Base-by-base conservation (phyloP, 2,113 vertebrate species). In the Varanus komodoensis region DNA sequence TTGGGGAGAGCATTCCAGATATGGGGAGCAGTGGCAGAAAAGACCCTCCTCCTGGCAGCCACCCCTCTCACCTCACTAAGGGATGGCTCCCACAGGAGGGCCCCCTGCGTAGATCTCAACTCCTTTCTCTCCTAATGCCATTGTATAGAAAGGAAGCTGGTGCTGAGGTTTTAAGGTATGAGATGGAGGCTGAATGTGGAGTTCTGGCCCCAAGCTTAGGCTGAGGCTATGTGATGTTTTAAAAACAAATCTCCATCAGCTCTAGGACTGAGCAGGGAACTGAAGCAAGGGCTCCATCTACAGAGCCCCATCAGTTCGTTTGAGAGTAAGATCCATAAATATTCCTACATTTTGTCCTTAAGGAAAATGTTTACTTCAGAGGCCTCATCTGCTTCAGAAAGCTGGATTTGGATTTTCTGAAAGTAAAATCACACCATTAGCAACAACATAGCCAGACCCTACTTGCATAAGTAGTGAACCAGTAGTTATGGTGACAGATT, bases 401-500 rank as follows among this genome's bases (percentile, higher is more conserved):
- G 48, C 29, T 96, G 82, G 73, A 92, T 95, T 95, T 71, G 6
- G 5, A 38, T 69, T 90, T 87, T 88, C 44, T 93, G 94, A 93
- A 93, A 91, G 85, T 89, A 54, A 34, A 48, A 50, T 92, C 95
- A 92, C 91, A 92, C 88, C 92, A 95, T 89, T 84, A 88, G 89
- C 93, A 91, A 77, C 3, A 0, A n/a, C 80, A 87, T 52, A 19
- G 44, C 73, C 80, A 80, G 14, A 73, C 71, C 71, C 71, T n/a
- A 32, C 27, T n/a, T 73, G 8, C 3, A 32, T 32, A 12, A 93
- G 27, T 92, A 95, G 89, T 79, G 88, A 92, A 54, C 5, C 79
- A 91, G 86, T 89, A 93, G 89, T 93, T 74, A 85, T 89, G 93
- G 14, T 3, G 92, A 93, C 68, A 93, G 91, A 93, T 93, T 95